Evolutionary conservation across 1,140 invertebrate species (phyloP).

Genomic region (Bicyclus anynana): DNA sequence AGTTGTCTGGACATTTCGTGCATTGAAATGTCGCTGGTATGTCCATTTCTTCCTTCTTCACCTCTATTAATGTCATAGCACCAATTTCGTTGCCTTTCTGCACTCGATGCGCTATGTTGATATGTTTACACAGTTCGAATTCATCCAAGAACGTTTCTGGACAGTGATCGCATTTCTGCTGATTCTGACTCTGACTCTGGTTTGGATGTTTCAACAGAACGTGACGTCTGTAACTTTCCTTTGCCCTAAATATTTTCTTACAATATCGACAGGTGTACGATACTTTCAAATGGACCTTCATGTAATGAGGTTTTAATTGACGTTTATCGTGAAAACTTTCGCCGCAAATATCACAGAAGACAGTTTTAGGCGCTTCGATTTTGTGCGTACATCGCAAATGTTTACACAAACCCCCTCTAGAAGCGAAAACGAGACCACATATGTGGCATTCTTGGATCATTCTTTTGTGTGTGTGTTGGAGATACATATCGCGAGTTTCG

Average conservation of each 20-base stretch:
- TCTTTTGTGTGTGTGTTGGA: constrained; percentile 58
- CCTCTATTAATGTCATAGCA: constrained; percentile 18
- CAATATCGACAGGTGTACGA: constrained; percentile 60
- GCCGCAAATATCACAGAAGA: constrained; percentile 58
- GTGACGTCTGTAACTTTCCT: constrained; percentile 62
- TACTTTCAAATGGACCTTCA: constrained; percentile 64
- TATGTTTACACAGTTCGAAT: constrained; percentile 57
- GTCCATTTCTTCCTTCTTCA: constrained; percentile 55
- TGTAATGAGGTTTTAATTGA: constrained; percentile 58
- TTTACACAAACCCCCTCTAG: constrained; percentile 55
- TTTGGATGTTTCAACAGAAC: constrained; percentile 52
- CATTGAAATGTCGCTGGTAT: constrained; percentile 52
- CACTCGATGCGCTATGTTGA: constrained; percentile 41
- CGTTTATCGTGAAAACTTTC: constrained; percentile 61
- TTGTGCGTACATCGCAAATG: constrained; percentile 63
- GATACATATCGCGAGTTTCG: constrained; percentile 49
- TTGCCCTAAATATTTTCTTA: constrained; percentile 60
- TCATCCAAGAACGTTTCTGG: constrained; percentile 51
- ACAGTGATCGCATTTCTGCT: constrained; percentile 58
- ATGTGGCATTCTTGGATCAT: constrained; percentile 53
- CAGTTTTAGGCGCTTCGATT: constrained; percentile 53
- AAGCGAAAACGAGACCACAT: constrained; percentile 64
- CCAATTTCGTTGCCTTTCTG: constrained; percentile 11
- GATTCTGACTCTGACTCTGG: constrained; percentile 19
- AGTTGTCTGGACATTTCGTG: constrained; percentile 55